Conservation (phyloP, 1,140 invertebrate species). For the Drosophila arawakana region DNA sequence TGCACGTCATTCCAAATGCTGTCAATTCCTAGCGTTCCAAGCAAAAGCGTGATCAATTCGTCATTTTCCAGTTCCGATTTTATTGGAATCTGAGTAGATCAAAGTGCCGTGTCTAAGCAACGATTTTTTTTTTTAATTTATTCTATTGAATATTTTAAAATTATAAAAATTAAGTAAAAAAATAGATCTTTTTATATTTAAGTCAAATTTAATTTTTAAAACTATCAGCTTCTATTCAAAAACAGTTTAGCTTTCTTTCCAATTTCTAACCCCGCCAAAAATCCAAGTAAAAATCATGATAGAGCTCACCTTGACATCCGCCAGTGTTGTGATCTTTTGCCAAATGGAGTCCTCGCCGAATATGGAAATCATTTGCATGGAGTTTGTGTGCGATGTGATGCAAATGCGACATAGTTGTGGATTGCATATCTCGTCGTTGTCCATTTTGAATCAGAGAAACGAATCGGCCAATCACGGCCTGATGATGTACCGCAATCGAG, state of each 20-base stretch:
- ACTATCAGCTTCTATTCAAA: too few species aligned
- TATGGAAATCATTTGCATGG: slow-evolving; percentile 79
- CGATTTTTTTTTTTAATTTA: too few species aligned
- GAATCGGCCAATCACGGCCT: slow-evolving; percentile 9
- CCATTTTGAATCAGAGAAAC: slow-evolving; percentile 42
- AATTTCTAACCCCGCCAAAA: too few species aligned
- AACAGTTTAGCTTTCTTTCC: not conserved
- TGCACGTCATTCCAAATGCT: slow-evolving; percentile 11
- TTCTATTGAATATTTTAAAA: too few species aligned
- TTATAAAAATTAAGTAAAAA: too few species aligned
- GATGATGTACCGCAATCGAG: slow-evolving; percentile 1
- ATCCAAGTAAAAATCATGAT: not conserved
- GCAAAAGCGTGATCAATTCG: slow-evolving; percentile 11
- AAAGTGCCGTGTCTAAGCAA: too few species aligned
- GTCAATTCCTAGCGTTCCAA: not conserved
- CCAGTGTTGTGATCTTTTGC: slow-evolving; percentile 81
- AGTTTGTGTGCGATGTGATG: slow-evolving; percentile 72
- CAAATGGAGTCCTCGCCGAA: slow-evolving; percentile 82
- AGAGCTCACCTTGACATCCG: slow-evolving; percentile 77
- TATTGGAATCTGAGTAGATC: not conserved
- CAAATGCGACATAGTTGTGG: slow-evolving; percentile 79
- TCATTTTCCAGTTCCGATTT: not conserved
- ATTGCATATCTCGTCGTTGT: slow-evolving; percentile 59
- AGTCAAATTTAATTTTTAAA: too few species aligned
- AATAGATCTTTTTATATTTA: too few species aligned